phyloP scores from a whole-genome alignment of 1,140 invertebrate genomes.

The Agraylea sexmaculata region DNA sequence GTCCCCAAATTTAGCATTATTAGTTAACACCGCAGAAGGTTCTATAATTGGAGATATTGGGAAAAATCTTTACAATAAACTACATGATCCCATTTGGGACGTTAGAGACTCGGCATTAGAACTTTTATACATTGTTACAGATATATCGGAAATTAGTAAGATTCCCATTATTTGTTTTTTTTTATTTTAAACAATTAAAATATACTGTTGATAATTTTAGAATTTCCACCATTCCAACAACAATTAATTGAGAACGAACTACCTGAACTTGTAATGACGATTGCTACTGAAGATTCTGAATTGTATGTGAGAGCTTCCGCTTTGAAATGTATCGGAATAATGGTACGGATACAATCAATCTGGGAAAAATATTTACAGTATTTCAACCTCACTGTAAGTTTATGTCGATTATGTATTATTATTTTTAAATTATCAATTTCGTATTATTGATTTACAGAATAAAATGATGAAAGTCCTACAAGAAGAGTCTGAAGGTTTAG shows the following conservation, averaged over 20 bases:
- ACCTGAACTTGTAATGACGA: constrained; percentile 47
- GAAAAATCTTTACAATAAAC: constrained; percentile 50
- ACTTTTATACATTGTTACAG: constrained; percentile 52
- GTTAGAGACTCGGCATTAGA: constrained; percentile 62
- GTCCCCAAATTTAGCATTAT: constrained; percentile 57
- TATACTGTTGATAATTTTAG: constrained; percentile 32
- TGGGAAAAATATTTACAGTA: constrained; percentile 51
- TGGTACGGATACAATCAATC: constrained; percentile 48
- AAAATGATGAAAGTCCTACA: constrained; percentile 47
- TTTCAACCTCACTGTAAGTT: constrained; percentile 48
- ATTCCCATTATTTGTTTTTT: no score
- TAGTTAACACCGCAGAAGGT: constrained; percentile 51
- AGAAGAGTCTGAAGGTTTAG: constrained; percentile 62
- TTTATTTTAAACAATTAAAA: no score
- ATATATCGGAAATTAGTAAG: constrained; percentile 57
- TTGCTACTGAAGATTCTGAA: constrained; percentile 53
- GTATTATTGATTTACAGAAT: constrained; percentile 38
- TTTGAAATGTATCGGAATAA: constrained; percentile 51
- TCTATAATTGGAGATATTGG: constrained; percentile 51
- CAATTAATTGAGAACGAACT: constrained; percentile 54
- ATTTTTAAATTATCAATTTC: background rate
- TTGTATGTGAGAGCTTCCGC: constrained; percentile 62
- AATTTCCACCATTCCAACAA: constrained; percentile 65
- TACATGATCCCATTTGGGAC: constrained; percentile 62
- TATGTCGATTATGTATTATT: constrained; percentile 1